Evolutionary conservation across 1,140 invertebrate species (phyloP).

Genomic region (Homarus americanus): DNA sequence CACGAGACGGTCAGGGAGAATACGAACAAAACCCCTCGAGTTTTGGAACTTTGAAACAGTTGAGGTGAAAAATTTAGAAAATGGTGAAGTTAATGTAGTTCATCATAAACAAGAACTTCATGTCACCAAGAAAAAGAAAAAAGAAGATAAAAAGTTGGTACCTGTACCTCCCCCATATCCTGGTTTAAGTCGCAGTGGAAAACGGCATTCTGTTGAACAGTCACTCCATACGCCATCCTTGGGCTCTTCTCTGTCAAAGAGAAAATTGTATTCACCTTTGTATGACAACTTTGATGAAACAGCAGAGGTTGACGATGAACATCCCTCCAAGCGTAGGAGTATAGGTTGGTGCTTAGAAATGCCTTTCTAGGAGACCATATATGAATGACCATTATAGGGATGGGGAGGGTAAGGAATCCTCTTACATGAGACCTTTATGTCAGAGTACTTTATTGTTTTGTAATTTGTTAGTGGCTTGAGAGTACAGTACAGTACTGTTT

Average conservation of each 20-base stretch:
- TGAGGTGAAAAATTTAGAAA: background rate
- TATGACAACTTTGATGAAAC: background rate
- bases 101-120: slow-evolving; percentile 22
- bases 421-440: too few relatives aligned
- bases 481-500: too few relatives aligned
- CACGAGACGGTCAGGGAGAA: background rate
- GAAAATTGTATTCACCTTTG: background rate
- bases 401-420: too few relatives aligned
- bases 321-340: background rate
- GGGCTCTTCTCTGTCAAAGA: background rate
- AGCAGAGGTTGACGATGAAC: background rate
- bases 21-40: slow-evolving; percentile 27
- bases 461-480: too few relatives aligned
- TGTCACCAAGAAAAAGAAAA: background rate
- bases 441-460: too few relatives aligned
- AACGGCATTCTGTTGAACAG: background rate
- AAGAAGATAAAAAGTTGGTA: too few relatives aligned
- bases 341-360: background rate
- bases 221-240: too few relatives aligned
- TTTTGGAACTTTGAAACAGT: slow-evolving; percentile 62
- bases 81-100: slow-evolving; percentile 34
- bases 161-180: background rate
- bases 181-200: background rate
- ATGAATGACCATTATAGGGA: too few relatives aligned
- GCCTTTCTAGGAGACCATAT: too few relatives aligned